Base-by-base conservation (phyloP, 2,113 vertebrate species). In the Poeciliopsis prolifica region DNA sequence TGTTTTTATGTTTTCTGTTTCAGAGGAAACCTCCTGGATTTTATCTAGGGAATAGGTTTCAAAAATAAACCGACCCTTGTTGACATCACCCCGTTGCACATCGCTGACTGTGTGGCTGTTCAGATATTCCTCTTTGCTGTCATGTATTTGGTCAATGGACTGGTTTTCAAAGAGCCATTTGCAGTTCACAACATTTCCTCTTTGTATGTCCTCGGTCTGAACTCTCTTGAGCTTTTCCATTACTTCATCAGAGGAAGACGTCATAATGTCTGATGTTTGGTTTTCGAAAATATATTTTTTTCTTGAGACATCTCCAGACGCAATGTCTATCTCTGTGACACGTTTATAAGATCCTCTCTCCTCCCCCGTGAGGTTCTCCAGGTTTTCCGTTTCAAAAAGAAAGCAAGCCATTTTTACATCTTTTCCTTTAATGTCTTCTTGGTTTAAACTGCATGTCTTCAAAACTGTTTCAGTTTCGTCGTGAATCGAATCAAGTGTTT, bases 121-220 rank as follows among this genome's bases (percentile, higher is more conserved):
- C 58, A 89, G 79, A 5, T 79, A 82, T 65, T 93, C 86, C 54
- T 93, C 93, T 65, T 91, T 72, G 67, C 75, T 89, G 75, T 95
- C 94, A 42, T 89, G 88, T 80, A 97, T 96, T 58, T 75, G 86
- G 78, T 96, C 95, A 44, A 96, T 96, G 11, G 95, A 93, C 42
- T 94, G 95, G 68, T 97, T 97, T 94, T 98, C 97, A 93, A 97
- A 97, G 40, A 96, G 93, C 97, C 95, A 96, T 79, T 91, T 95
- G 77, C 95, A 96, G 72, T 92, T 93, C 77, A 94, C 93, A 72
- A 97, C 96, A 78, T 95, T 95, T 80, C 97, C 97, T 92, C 91
- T 95, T 81, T 97, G 96, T 88, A 97, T 95, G 63, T 98, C 96
- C 86, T 96, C 95, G 22, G 85, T 70, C 84, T 95, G 95, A 75